phyloP scores from a whole-genome alignment of 2,888 invertebrate genomes.

The Drosophila recens region DNA sequence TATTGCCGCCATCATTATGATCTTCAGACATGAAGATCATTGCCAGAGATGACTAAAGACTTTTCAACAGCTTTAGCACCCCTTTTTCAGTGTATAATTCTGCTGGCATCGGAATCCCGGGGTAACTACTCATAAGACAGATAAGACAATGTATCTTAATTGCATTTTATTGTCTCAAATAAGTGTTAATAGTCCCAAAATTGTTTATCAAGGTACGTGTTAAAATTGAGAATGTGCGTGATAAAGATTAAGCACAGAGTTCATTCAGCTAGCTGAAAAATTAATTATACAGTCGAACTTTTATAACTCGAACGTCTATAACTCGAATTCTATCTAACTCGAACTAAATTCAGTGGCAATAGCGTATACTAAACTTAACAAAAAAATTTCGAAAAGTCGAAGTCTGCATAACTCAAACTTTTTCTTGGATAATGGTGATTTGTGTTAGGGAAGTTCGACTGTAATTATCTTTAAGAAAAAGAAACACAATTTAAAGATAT shows the following conservation, averaged over 20 bases:
- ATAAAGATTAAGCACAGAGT: not conserved
- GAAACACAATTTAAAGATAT: too few species aligned
- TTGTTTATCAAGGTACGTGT: constrained; percentile 31
- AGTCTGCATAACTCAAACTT: too few species aligned
- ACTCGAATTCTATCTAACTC: too few species aligned
- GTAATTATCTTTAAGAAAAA: too few species aligned
- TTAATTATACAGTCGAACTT: not conserved
- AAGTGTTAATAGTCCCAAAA: constrained; percentile 39
- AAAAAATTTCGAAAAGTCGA: too few species aligned
- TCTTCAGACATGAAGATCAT: constrained; percentile 61
- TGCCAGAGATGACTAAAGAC: constrained; percentile 63
- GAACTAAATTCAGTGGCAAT: too few species aligned
- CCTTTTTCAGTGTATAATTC: constrained; percentile 55
- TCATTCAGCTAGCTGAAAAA: not conserved
- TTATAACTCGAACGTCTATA: too few species aligned
- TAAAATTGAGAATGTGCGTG: not conserved
- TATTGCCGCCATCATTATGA: constrained; percentile 72
- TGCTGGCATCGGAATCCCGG: constrained; percentile 56
- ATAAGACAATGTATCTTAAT: constrained; percentile 72
- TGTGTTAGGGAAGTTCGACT: too few species aligned
- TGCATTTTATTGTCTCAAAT: constrained; percentile 52
- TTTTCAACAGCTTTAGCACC: constrained; percentile 66
- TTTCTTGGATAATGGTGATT: too few species aligned
- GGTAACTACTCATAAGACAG: constrained; percentile 23
- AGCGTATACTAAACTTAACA: too few species aligned